These are phyloP conservation scores for Tokudaia tokunoshimensis DNA, from an alignment of 2,797 vertebrate genomes.

Conservation along the genomic window DNA sequence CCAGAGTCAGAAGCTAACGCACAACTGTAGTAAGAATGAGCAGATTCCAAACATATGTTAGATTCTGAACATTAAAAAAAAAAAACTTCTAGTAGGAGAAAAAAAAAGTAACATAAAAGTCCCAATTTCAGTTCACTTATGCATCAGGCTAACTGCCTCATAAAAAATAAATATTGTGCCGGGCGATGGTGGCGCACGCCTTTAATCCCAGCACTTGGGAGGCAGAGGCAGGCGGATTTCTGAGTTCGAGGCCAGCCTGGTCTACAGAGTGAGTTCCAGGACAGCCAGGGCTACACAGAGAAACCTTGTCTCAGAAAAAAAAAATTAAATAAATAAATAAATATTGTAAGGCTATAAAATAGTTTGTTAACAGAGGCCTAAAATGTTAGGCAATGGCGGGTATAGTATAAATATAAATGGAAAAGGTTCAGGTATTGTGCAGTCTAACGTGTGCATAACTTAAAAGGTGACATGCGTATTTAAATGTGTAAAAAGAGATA, in stretches of 20 bases:
- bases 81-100: not conserved
- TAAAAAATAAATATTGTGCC: not conserved
- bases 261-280: no score
- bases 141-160: conserved; percentile 7
- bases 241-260: no score
- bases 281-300: no score
- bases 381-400: not conserved
- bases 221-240: no score
- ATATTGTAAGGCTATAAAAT: not conserved
- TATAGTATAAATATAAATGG: not conserved
- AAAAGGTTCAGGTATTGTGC: not conserved
- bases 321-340: no score
- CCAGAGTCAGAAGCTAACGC: not conserved
- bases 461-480: not conserved
- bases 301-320: no score
- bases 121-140: not conserved
- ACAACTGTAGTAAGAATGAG: conserved; percentile 27
- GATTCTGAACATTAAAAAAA: not conserved
- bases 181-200: no score
- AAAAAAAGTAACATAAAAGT: not conserved
- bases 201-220: no score
- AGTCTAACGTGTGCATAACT: not conserved
- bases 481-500: not conserved
- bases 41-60: conserved; percentile 41
- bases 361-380: not conserved